phyloP scores from a whole-genome alignment of 2,113 vertebrate species.

The Vulpes vulpes region DNA sequence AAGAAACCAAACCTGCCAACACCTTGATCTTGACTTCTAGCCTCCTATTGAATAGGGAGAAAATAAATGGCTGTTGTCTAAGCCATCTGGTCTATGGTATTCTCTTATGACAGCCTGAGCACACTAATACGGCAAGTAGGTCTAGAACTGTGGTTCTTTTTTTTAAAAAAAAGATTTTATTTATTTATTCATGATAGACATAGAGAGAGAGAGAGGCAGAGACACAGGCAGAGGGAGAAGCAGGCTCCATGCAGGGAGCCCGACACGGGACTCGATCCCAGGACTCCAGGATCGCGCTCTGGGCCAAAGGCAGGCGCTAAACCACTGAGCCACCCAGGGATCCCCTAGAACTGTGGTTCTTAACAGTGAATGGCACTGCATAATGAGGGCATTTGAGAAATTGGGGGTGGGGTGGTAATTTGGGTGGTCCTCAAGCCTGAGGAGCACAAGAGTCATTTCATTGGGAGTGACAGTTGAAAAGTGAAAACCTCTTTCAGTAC shows the following conservation, averaged over 20 bases:
- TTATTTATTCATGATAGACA: too few species aligned
- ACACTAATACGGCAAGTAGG: accelerated
- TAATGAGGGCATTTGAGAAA: not conserved
- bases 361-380: not conserved
- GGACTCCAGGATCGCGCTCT: too few species aligned
- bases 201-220: too few species aligned
- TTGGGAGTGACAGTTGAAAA: not conserved
- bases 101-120: not conserved
- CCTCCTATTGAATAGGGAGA: not conserved
- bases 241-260: too few species aligned
- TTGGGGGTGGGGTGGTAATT: accelerated
- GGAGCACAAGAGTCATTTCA: not conserved
- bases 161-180: too few species aligned
- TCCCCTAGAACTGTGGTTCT: not conserved
- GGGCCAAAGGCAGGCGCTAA: too few species aligned
- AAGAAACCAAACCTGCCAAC: not conserved
- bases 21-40: not conserved
- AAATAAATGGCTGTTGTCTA: not conserved
- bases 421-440: not conserved
- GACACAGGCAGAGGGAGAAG: too few species aligned
- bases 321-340: too few species aligned
- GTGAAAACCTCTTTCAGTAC: not conserved
- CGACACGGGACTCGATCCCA: too few species aligned
- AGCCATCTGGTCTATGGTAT: not conserved
- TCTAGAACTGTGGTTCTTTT: not conserved